Evolutionary conservation across 2,888 invertebrate genomes (phyloP), one percentile per base, ranked within the genome.

Genomic region (Eulithis testata): DNA sequence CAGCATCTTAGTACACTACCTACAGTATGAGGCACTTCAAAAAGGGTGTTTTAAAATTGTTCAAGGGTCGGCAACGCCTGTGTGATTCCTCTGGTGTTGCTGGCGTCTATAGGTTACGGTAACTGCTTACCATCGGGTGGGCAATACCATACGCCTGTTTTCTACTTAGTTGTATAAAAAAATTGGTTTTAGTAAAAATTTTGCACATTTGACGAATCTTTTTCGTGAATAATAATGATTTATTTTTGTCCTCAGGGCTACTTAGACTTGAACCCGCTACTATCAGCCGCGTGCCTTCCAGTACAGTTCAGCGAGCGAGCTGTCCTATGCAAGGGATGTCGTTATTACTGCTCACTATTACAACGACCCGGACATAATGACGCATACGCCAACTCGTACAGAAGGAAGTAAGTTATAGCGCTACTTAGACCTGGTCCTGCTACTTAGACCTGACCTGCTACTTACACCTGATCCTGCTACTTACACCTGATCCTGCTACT

Each of bases 281-380:
- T 97, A 11, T 81, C 86, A 11, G 93, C 93, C 45, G 95, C 95
- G 72, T 94, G 95, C 2, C 93, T 97, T 58, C 97, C 97, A 0
- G 95, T 96, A 11, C 91, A 93, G 76, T 90, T 97, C 76, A 84
- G 89, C 1, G 94, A 95, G 75, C 95, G 96, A 66, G 95, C 96
- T 0, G 96, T 96, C 58, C 95, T 97, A 51, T 97, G 97, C 88
- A 97, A 97, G 88, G 88, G 96, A 31, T 97, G 97, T 78, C 95
- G 96, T 64, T 96, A 96, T 85, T 97, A 96, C 87, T 95, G 96
- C 74, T 95, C 96, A 68, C 85, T 97, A 59, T 91, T 96, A 65
- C 93, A 96, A 76, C 95, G 96, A 67, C 95, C 94, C 2, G 93
- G 93, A 0, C 94, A 94, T 67, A 93, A 90, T 84, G 94, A 87